Conservation (phyloP, 2,797 vertebrate genomes). For the Pantherophis vulpinus region DNA sequence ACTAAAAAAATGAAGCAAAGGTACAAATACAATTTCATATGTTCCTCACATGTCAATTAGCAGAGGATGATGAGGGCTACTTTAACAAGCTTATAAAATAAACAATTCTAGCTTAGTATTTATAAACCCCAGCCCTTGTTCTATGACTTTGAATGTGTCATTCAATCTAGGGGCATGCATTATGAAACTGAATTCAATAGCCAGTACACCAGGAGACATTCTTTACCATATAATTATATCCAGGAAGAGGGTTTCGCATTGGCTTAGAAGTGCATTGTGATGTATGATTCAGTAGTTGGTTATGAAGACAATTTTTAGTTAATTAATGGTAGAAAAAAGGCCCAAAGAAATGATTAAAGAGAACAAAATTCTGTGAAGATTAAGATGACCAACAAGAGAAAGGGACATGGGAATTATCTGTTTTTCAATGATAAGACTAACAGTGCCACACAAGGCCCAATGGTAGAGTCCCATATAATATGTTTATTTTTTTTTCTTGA, state of each 20-base stretch:
- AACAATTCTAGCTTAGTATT: background rate
- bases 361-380: background rate
- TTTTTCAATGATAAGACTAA: background rate
- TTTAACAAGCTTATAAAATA: background rate
- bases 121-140: background rate
- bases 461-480: background rate
- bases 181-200: background rate
- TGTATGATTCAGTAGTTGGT: background rate
- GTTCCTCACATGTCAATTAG: background rate
- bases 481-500: background rate
- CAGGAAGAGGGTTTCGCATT: background rate
- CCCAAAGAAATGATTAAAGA: background rate
- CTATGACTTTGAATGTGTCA: background rate
- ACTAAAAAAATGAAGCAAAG: background rate
- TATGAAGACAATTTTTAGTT: background rate
- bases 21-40: background rate
- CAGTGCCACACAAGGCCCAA: too few species aligned
- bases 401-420: background rate
- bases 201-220: background rate
- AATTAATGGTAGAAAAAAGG: background rate
- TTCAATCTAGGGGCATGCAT: background rate
- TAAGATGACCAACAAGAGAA: background rate
- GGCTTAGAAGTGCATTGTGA: background rate
- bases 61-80: background rate
- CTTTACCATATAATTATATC: background rate